A percentile compares a stretch with the other conserved stretches of the same genome.
These are phyloP conservation scores for Hydrolagus affinis DNA, from an alignment of 2,113 vertebrate species.

Conservation along the genomic window DNA sequence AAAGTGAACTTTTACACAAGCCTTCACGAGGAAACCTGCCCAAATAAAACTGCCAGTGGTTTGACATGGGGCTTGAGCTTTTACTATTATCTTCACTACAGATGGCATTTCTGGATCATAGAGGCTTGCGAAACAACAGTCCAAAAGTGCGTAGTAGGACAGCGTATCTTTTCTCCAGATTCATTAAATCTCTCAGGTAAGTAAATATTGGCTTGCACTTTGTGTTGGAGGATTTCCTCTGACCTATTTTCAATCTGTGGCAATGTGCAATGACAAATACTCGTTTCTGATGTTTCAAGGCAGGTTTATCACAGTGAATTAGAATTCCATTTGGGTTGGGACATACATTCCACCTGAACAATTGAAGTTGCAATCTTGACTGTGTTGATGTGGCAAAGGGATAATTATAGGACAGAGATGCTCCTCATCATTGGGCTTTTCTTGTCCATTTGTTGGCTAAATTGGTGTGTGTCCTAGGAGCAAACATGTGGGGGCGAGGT, in stretches of 20 bases:
- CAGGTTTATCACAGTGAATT: neutral
- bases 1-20: neutral
- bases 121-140: constrained; percentile 85
- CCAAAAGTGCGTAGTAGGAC: constrained; percentile 91
- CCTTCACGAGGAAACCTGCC: neutral
- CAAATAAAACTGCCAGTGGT: neutral
- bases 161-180: constrained; percentile 91
- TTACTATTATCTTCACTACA: constrained; percentile 46
- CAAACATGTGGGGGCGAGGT: neutral
- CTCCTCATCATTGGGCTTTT: too few species aligned
- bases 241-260: neutral
- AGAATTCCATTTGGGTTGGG: too few species aligned
- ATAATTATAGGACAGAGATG: too few species aligned
- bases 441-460: neutral
- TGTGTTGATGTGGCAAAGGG: too few species aligned
- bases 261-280: neutral
- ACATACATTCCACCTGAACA: too few species aligned
- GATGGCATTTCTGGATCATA: constrained; percentile 96
- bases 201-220: constrained; percentile 45
- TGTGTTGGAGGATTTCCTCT: constrained; percentile 43
- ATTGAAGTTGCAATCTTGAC: too few species aligned
- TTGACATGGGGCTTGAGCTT: neutral
- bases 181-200: constrained; percentile 94
- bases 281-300: neutral
- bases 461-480: neutral